Conservation (phyloP, 2,888 invertebrate genomes). For the Lutraria lutraria region DNA sequence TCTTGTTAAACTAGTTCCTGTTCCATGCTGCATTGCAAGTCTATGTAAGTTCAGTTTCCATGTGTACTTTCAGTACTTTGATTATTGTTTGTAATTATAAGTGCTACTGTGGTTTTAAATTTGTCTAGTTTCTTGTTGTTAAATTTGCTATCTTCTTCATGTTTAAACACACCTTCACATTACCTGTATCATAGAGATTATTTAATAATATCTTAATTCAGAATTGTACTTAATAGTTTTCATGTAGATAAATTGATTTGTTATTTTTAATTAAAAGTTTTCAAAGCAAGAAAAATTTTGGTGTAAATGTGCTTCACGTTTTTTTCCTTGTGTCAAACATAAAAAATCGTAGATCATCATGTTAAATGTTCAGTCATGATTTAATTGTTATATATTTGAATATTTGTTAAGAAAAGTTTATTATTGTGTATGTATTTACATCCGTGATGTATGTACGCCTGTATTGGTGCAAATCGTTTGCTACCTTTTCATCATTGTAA, state of each 20-base stretch:
- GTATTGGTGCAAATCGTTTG: neutral
- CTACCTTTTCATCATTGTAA: constrained; percentile 15
- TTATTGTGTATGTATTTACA: constrained; percentile 11
- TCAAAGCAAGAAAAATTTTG: neutral
- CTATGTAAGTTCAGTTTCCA: too few relatives aligned
- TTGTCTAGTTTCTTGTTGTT: too few relatives aligned
- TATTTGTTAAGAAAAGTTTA: constrained; percentile 6
- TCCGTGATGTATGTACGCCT: neutral
- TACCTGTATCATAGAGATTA: too few relatives aligned
- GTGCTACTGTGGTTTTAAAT: too few relatives aligned
- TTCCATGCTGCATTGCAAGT: too few relatives aligned
- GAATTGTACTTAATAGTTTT: too few relatives aligned
- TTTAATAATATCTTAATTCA: too few relatives aligned
- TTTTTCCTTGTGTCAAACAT: constrained; percentile 11
- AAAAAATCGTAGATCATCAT: neutral
- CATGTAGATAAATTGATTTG: neutral
- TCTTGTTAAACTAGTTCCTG: too few relatives aligned
- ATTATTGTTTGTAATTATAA: too few relatives aligned
- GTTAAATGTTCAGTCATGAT: neutral
- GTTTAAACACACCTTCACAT: too few relatives aligned
- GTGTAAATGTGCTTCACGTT: constrained; percentile 8
- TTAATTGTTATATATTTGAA: constrained; percentile 8
- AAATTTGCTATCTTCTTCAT: too few relatives aligned
- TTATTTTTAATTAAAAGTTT: neutral
- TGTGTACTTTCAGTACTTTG: too few relatives aligned